Percentiles rank a stretch among this genome's conserved stretches.
Evolutionary conservation across 2,797 vertebrate species (phyloP).

Genomic region (Sebastes diaconus): DNA sequence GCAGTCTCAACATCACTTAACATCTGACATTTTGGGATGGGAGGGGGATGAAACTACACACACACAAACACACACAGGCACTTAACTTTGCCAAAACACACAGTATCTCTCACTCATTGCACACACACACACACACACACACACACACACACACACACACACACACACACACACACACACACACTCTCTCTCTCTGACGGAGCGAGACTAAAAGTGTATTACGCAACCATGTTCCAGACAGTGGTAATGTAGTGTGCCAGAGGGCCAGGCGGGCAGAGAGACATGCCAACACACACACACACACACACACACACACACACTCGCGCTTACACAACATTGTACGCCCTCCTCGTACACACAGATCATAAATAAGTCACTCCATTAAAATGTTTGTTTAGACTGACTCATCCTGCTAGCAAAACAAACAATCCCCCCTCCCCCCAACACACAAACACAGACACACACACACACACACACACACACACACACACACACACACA

Average conservation of each 20-base stretch:
- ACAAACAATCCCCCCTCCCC: conserved; percentile 54
- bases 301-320: not conserved
- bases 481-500: conserved; percentile 7
- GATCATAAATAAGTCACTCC: conserved; percentile 76
- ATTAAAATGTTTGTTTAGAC: conserved; percentile 78
- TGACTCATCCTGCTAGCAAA: conserved; percentile 68
- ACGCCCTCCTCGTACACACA: conserved; percentile 35
- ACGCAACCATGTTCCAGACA: conserved; percentile 76
- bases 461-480: not conserved
- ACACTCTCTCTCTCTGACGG: conserved; percentile 10
- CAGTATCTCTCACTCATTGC: conserved; percentile 37
- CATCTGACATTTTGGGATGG: conserved; percentile 74
- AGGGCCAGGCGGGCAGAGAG: conserved; percentile 43
- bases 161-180: conserved; percentile 6
- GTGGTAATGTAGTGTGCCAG: conserved; percentile 68
- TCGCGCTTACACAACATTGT: not conserved
- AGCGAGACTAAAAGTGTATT: conserved; percentile 70
- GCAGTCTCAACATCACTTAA: conserved; percentile 80
- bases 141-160: conserved; percentile 10
- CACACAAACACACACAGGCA: conserved; percentile 31
- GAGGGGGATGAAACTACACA: conserved; percentile 32
- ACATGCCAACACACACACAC: conserved; percentile 24
- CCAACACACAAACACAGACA: no score
- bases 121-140: conserved; percentile 7
- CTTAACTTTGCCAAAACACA: conserved; percentile 43